Percentiles rank a stretch among this genome's conserved stretches.
These are phyloP conservation scores for Zosterops pallidus DNA, from an alignment of 2,113 vertebrate genomes.

Conservation along the genomic window DNA sequence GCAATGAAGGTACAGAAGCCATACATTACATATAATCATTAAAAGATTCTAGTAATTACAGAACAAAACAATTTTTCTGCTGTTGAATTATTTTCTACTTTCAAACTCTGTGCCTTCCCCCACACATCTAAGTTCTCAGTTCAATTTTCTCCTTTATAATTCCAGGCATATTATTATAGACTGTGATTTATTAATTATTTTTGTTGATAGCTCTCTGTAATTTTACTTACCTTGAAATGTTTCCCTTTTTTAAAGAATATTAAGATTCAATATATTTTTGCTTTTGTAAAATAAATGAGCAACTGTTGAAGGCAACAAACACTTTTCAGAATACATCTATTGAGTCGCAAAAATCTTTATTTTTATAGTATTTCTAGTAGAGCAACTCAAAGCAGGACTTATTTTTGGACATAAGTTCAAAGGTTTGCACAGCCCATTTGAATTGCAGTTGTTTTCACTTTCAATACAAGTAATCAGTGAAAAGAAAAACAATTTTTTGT, in stretches of 20 bases:
- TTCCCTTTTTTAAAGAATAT: not conserved
- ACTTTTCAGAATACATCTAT: not conserved
- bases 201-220: not conserved
- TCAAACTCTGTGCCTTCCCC: not conserved
- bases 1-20: not conserved
- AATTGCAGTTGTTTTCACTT: not conserved
- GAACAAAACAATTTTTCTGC: not conserved
- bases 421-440: not conserved
- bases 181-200: not conserved
- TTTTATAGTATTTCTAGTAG: not conserved
- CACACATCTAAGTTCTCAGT: not conserved
- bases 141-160: not conserved
- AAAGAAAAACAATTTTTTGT: not conserved
- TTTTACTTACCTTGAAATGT: not conserved
- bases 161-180: not conserved
- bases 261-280: not conserved
- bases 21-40: not conserved
- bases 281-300: not conserved
- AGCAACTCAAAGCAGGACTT: not conserved
- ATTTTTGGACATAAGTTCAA: not conserved
- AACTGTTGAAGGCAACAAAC: not conserved
- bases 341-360: not conserved
- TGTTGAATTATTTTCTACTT: not conserved
- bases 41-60: not conserved
- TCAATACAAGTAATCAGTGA: not conserved